Conservation (phyloP, 1,140 invertebrate species). For the Caenorhabditis briggsae region DNA sequence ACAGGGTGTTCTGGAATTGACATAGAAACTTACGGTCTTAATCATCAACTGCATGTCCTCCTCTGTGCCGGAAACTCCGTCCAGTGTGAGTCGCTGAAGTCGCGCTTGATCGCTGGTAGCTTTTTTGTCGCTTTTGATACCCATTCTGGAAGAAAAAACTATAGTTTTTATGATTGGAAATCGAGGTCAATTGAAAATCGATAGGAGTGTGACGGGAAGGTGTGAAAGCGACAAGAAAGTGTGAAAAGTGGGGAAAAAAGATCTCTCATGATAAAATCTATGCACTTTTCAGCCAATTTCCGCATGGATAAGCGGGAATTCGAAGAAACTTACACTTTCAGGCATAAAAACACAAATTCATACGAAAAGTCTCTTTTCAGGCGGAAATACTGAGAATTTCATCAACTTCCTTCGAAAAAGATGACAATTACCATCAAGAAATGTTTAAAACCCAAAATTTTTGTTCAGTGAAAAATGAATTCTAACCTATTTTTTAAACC, state of each 20-base stretch:
- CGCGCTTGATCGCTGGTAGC: slow-evolving; percentile 52
- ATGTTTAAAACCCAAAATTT: no score
- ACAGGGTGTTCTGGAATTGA: no score
- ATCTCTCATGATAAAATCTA: neutral
- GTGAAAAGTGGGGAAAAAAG: neutral
- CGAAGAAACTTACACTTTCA: no score
- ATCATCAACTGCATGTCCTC: slow-evolving; percentile 50
- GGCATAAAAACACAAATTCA: no score
- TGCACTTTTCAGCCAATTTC: no score
- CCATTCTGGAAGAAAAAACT: slow-evolving; percentile 22
- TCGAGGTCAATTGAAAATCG: neutral
- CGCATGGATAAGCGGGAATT: no score
- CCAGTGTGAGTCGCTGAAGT: slow-evolving; percentile 36
- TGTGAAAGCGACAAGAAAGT: neutral
- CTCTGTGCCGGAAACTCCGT: slow-evolving; percentile 25
- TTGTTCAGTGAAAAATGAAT: no score
- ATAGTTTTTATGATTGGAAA: neutral
- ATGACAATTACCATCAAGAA: no score
- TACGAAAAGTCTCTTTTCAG: no score
- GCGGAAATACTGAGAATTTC: no score
- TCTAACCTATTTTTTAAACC: no score
- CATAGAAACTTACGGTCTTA: slow-evolving; percentile 4
- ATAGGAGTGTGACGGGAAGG: neutral
- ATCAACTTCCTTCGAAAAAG: no score
- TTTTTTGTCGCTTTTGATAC: slow-evolving; percentile 54